These are phyloP conservation scores for Andrena hattorfiana DNA, from an alignment of 2,888 invertebrate genomes.

Conservation along the genomic window DNA sequence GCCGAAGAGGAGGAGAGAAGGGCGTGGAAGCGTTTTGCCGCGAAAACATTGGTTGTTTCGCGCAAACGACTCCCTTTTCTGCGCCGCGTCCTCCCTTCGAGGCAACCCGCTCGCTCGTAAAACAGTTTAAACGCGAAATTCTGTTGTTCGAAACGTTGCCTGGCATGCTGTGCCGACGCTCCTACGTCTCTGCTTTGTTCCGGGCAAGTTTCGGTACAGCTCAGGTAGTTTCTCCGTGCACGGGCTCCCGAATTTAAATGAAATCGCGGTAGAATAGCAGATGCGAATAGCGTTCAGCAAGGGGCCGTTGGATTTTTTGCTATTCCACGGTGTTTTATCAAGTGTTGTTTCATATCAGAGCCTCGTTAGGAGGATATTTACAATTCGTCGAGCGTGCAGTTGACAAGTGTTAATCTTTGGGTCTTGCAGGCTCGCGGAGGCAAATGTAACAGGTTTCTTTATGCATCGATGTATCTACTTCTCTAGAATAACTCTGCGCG, in stretches of 20 bases:
- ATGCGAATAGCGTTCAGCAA: no score
- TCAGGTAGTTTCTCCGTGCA: no score
- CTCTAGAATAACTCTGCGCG: background rate
- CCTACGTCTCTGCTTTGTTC: background rate
- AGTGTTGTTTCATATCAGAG: background rate
- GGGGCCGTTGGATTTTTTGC: background rate
- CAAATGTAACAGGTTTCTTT: background rate
- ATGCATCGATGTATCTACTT: background rate
- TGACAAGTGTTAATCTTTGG: background rate
- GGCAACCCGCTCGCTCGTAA: background rate
- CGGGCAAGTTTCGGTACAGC: no score
- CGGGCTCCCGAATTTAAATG: no score
- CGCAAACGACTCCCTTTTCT: conserved; percentile 24
- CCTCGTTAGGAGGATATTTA: conserved; percentile 20
- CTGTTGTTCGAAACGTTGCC: background rate
- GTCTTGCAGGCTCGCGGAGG: background rate
- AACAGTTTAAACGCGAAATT: conserved; percentile 35
- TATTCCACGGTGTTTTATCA: background rate
- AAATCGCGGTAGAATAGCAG: no score
- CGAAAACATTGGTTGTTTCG: conserved; percentile 48
- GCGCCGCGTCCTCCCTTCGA: background rate
- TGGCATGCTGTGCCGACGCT: background rate
- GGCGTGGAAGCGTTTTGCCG: conserved; percentile 49
- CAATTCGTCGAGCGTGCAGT: background rate
- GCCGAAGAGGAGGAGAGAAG: conserved; percentile 12